Base-by-base conservation (phyloP, 2,888 invertebrate genomes). In the Eupithecia tripunctaria region DNA sequence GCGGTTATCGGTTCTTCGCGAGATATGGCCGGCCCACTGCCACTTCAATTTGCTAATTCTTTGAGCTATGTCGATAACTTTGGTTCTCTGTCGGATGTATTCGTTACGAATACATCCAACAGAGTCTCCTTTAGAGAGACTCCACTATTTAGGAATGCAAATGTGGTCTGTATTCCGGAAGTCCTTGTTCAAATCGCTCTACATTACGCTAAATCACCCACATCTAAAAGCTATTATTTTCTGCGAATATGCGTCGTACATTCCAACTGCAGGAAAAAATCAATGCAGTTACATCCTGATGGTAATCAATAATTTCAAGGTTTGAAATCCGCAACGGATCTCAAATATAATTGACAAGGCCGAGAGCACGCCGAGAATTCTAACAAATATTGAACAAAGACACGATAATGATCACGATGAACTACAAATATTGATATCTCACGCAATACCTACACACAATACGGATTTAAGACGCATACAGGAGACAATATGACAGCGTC, bases 291-390 rank as follows among this genome's bases (percentile, higher is more conserved):
- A 91, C 88, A 91, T 92, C 91, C 89, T 89, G 90, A 89, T 90
- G 86, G 83, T 87, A 86, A 89, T 91, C 89, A 85, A 90, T 88
- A 83, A 85, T 78, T 82, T 86, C 89, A 92, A 93, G 92, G 92
- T 86, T 84, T 77, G 78, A 76, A 77, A 78, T 84, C 80, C 81
- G 82, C 85, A 84, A 84, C 85, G 84, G 85, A 82, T 83, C 80
- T 85, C 83, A 82, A 84, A 81, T 81, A 82, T 84, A 81, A 84
- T 84, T 85, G 89, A 91, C 92, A 91, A 94, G 92, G 93, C 84
- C 88, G 85, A 84, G 79, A 82, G 79, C 64, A 21, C 59, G 56
- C 47, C 67, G 67, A 51, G 62, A 56, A 68, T 62, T 67, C 70
- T 68, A 74, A 71, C 65, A 68, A 63, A 70, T 43, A 65, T 67